Conservation (phyloP, 2,113 vertebrate genomes). For the Bujurquina vittata region DNA sequence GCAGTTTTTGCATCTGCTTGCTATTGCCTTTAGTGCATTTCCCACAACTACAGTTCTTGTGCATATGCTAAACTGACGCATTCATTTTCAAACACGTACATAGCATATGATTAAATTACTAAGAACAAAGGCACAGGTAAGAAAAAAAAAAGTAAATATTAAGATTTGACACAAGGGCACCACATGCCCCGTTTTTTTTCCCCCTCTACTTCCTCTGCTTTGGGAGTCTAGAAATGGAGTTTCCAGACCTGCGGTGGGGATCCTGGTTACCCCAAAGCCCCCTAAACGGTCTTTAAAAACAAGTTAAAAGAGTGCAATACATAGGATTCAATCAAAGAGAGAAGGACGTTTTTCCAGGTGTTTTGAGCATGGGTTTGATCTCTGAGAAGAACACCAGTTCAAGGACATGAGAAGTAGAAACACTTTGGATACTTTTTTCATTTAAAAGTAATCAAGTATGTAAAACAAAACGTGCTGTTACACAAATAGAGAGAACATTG, state of each 20-base stretch:
- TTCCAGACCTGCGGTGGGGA: slow-evolving; percentile 63
- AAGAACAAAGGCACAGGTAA: background rate
- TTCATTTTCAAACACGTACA: slow-evolving; percentile 33
- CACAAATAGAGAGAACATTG: background rate
- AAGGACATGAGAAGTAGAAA: background rate
- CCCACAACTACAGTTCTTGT: too few relatives aligned
- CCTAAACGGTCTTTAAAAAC: slow-evolving; percentile 44
- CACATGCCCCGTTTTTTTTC: background rate
- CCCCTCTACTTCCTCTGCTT: slow-evolving; percentile 11
- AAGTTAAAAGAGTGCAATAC: slow-evolving; percentile 32
- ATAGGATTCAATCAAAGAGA: slow-evolving; percentile 35
- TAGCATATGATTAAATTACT: slow-evolving; percentile 25
- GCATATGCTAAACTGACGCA: background rate
- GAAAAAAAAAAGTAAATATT: slow-evolving; percentile 14
- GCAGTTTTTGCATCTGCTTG: too few relatives aligned
- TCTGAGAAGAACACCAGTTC: background rate
- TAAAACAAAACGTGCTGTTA: slow-evolving; percentile 15
- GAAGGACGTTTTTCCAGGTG: slow-evolving; percentile 53
- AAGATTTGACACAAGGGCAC: background rate
- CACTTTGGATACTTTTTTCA: slow-evolving; percentile 13
- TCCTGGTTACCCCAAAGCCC: slow-evolving; percentile 35
- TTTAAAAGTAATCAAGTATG: background rate
- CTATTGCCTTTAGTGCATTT: too few relatives aligned
- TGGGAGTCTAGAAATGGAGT: slow-evolving; percentile 40
- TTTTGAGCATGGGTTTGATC: slow-evolving; percentile 18